These are phyloP conservation scores for Orius insidiosus DNA, from an alignment of 1,140 invertebrate genomes.

Conservation along the genomic window DNA sequence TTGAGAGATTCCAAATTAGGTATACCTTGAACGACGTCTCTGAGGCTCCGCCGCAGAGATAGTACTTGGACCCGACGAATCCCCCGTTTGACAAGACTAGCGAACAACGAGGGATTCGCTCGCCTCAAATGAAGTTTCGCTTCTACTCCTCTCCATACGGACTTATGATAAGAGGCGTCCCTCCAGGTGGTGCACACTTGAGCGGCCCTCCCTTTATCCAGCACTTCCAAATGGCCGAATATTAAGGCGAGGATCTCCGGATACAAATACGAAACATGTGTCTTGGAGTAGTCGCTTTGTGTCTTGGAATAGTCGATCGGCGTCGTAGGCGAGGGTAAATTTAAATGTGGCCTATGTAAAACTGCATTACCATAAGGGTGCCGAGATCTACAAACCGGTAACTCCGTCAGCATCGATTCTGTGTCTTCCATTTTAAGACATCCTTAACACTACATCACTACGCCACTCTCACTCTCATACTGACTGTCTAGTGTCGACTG, in stretches of 20 bases:
- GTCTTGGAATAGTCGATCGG: constrained; percentile 27
- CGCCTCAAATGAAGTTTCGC: constrained; percentile 74
- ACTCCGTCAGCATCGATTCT: constrained; percentile 19
- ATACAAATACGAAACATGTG: constrained; percentile 74
- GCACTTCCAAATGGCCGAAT: constrained; percentile 73
- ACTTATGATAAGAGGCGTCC: constrained; percentile 78
- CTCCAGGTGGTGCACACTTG: constrained; percentile 80
- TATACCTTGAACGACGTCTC: constrained; percentile 71
- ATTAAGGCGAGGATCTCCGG: constrained; percentile 84
- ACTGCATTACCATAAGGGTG: constrained; percentile 24
- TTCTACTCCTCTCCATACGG: constrained; percentile 83
- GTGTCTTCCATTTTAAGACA: constrained; percentile 6
- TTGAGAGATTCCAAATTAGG: constrained; percentile 75
- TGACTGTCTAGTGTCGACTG: too few relatives aligned
- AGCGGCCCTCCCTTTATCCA: constrained; percentile 68
- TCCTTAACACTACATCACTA: too few relatives aligned
- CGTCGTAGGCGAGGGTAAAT: constrained; percentile 24
- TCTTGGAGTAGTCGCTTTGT: constrained; percentile 20
- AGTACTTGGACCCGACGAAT: constrained; percentile 79
- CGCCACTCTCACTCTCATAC: too few relatives aligned
- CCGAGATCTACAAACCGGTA: constrained; percentile 26
- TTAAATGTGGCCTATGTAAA: constrained; percentile 35
- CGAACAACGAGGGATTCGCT: constrained; percentile 65
- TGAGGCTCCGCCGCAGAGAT: constrained; percentile 61
- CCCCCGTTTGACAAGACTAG: constrained; percentile 67